Evolutionary conservation across 2,888 invertebrate genomes (phyloP), one percentile per base, ranked within the genome.

Genomic region (Spatulosminthurus flaviceps): DNA sequence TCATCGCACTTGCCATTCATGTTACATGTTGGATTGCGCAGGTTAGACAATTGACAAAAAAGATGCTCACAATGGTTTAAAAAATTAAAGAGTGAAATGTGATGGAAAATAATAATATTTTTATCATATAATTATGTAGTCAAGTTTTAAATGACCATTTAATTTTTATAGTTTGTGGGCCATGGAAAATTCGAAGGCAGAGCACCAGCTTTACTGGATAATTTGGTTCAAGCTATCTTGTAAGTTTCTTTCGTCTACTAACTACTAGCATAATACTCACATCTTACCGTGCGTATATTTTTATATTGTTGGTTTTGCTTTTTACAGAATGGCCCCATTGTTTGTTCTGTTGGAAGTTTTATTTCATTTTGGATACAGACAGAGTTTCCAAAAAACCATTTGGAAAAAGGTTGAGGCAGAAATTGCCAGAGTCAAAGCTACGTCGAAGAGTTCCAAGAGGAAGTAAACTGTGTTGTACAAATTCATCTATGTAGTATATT

Each of bases 111-210:
- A 24, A 7, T 34, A 34, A n/a, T n/a, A n/a, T n/a, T n/a, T n/a
- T n/a, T n/a, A n/a, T n/a, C n/a, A n/a, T n/a, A n/a, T n/a, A n/a
- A n/a, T n/a, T n/a, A n/a, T n/a, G n/a, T n/a, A n/a, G n/a, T n/a
- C n/a, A n/a, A n/a, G n/a, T n/a, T n/a, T n/a, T n/a, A n/a, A n/a
- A n/a, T n/a, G n/a, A n/a, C 24, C 11, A 71, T 24, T 67, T 79
- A 64, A 60, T 79, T 69, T 70, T 67, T 78, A 1, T 67, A 85
- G 84, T 86, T 86, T 71, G n/a, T 86, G 41, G 86, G 86, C 13
- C 86, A 86, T 73, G 86, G 86, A n/a, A 81, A 74, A 19, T 85
- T 86, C 77, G 86, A 86, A 82, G 84, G 84, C 24, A 75, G 85
- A 61, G 83, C 84, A 7, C 85, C 85, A n/a, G 85, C 85, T 11